Percentiles rank a stretch among this genome's conserved stretches.
phyloP scores from a whole-genome alignment of 1,140 invertebrate genomes.

The Pseudobourletiella spinata region DNA sequence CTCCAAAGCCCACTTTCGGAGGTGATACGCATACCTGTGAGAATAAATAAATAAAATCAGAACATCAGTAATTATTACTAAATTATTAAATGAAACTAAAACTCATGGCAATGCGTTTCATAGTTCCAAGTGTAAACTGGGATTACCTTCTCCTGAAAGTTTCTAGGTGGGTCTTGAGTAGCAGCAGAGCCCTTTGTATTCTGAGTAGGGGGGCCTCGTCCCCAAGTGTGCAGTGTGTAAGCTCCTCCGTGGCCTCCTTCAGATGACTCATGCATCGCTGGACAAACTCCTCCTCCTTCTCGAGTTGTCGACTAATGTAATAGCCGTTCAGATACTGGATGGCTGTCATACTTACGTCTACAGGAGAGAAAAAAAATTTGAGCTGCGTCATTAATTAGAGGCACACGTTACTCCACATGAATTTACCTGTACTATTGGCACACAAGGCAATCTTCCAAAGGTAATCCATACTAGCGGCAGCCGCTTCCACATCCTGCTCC shows the following conservation, averaged over 20 bases:
- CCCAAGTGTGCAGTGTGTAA: slow-evolving; percentile 45
- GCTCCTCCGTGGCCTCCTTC: slow-evolving; percentile 62
- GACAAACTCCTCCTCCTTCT: slow-evolving; percentile 85
- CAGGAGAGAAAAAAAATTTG: slow-evolving; percentile 18
- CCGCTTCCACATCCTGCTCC: slow-evolving; percentile 38
- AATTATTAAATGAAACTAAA: no score
- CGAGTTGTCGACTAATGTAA: slow-evolving; percentile 81
- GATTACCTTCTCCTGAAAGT: slow-evolving; percentile 69
- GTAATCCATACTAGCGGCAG: slow-evolving; percentile 74
- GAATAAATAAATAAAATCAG: slow-evolving; percentile 14
- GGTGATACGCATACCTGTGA: slow-evolving; percentile 68
- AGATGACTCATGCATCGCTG: slow-evolving; percentile 83
- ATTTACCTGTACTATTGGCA: slow-evolving; percentile 9
- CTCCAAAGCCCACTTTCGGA: slow-evolving; percentile 72
- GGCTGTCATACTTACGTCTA: slow-evolving; percentile 83
- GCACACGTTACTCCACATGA: no score
- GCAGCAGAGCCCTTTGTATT: slow-evolving; percentile 75
- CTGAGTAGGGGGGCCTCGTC: slow-evolving; percentile 74
- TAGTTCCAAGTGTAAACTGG: not conserved
- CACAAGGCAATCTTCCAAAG: slow-evolving; percentile 75
- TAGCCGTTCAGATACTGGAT: slow-evolving; percentile 88
- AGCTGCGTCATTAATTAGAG: not conserved
- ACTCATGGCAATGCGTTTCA: not conserved
- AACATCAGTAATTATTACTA: no score
- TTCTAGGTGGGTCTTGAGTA: slow-evolving; percentile 85